phyloP scores from a whole-genome alignment of 2,888 invertebrate genomes.

The Nomada ferruginata region DNA sequence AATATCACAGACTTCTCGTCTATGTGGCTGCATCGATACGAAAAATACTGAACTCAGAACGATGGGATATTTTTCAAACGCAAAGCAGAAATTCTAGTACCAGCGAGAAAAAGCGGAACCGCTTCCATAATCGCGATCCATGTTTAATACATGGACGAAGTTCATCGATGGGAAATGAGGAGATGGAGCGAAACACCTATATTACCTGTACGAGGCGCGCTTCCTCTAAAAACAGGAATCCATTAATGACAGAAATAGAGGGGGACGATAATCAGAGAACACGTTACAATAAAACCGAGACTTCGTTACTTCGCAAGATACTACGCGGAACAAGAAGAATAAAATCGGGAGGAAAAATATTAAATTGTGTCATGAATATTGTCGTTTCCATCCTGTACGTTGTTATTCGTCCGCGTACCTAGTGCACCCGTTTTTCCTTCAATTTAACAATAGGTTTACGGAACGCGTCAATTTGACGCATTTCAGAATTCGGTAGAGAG shows the following conservation, averaged over 20 bases:
- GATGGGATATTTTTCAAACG: slow-evolving; percentile 6
- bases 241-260: slow-evolving; percentile 40
- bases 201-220: slow-evolving; percentile 41
- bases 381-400: too few relatives aligned
- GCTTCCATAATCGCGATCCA: slow-evolving; percentile 3
- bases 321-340: too few relatives aligned
- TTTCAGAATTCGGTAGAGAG: too few relatives aligned
- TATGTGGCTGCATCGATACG: background rate
- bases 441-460: too few relatives aligned
- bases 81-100: slow-evolving; percentile 9
- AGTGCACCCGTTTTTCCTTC: too few relatives aligned
- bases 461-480: too few relatives aligned
- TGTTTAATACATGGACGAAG: slow-evolving; percentile 20
- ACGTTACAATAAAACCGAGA: background rate
- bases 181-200: slow-evolving; percentile 4
- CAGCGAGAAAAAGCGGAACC: slow-evolving; percentile 20
- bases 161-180: slow-evolving; percentile 12
- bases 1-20: background rate
- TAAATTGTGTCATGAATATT: too few relatives aligned
- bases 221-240: slow-evolving; percentile 48
- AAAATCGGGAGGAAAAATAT: too few relatives aligned
- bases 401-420: too few relatives aligned
- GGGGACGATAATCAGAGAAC: slow-evolving; percentile 10
- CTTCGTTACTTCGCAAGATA: too few relatives aligned
- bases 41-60: background rate